phyloP scores from a whole-genome alignment of 2,888 invertebrate species.

The Griposia aprilina region DNA sequence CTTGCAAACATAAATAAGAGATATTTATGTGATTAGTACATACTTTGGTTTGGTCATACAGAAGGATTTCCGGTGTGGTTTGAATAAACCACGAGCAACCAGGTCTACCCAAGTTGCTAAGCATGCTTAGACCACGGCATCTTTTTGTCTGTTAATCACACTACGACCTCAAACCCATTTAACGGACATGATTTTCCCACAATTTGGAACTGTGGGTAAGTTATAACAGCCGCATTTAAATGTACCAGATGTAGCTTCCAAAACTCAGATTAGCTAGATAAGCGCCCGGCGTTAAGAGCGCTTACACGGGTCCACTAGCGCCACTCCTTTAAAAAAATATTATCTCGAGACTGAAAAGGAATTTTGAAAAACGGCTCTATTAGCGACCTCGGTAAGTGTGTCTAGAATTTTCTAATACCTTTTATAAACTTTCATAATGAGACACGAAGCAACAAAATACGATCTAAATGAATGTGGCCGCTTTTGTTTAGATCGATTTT shows the following conservation, averaged over 20 bases:
- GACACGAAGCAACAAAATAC: too few species aligned
- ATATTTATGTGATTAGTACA: not conserved
- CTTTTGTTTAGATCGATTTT: too few species aligned
- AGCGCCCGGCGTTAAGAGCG: too few species aligned
- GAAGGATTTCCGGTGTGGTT: not conserved
- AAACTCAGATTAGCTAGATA: too few species aligned
- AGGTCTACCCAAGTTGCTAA: not conserved
- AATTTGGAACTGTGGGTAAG: not conserved
- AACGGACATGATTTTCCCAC: not conserved
- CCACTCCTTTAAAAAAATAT: too few species aligned
- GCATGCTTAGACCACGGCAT: not conserved
- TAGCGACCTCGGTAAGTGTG: too few species aligned
- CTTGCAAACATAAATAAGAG: not conserved
- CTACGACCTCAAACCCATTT: not conserved
- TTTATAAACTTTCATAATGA: too few species aligned
- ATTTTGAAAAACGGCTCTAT: too few species aligned
- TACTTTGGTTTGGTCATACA: not conserved
- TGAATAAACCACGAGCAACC: not conserved
- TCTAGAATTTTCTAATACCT: too few species aligned
- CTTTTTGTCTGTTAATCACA: not conserved
- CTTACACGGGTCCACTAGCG: too few species aligned
- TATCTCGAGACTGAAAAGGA: too few species aligned
- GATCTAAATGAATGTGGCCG: too few species aligned
- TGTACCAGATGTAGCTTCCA: not conserved
- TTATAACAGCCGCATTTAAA: not conserved